phyloP scores from a whole-genome alignment of 2,113 vertebrate species.

The Pristiophorus japonicus region DNA sequence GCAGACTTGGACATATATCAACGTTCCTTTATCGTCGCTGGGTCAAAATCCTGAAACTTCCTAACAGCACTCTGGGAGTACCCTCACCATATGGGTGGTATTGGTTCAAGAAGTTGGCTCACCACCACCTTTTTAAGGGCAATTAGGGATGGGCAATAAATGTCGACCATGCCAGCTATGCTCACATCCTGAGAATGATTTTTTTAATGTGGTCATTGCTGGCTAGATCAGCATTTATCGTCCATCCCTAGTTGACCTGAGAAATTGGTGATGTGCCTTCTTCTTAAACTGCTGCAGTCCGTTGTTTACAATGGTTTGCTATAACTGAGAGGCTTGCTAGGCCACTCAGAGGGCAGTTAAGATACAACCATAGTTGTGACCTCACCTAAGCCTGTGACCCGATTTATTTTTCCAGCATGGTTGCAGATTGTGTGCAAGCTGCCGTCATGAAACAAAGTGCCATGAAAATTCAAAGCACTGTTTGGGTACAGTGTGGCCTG shows the following conservation, averaged over 20 bases:
- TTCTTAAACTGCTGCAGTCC: neutral
- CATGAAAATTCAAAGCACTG: neutral
- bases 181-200: neutral
- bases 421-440: neutral
- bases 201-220: neutral
- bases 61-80: neutral
- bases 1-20: neutral
- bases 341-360: neutral
- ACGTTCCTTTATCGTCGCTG: neutral
- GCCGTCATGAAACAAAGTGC: neutral
- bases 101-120: neutral
- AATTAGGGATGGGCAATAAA: neutral
- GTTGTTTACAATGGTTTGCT: neutral
- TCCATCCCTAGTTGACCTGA: neutral
- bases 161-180: neutral
- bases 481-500: neutral
- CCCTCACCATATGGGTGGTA: neutral
- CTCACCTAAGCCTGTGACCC: neutral
- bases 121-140: neutral
- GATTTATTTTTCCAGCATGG: too few species aligned
- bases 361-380: neutral
- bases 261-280: neutral
- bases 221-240: neutral
- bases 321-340: too few species aligned
- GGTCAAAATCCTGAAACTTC: neutral